These are phyloP conservation scores for Meandrina meandrites DNA, from an alignment of 92 coral and sea anemone genomes.

Conservation along the genomic window DNA sequence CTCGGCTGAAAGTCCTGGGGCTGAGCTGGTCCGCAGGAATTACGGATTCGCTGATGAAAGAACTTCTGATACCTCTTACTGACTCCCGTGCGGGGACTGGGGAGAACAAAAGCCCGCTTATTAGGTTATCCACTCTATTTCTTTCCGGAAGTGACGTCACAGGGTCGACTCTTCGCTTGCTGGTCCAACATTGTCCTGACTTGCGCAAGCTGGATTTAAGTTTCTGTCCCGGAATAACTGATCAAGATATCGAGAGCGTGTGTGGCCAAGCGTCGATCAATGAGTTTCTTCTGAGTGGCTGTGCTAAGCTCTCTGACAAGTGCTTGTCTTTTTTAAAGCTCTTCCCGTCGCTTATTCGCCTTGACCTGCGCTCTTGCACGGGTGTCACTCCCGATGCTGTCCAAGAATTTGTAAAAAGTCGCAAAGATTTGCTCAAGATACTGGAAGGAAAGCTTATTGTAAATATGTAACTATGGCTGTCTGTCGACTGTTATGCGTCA, in stretches of 20 bases:
- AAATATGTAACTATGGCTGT: slow-evolving; percentile 3
- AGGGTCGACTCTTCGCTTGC: slow-evolving; percentile 76
- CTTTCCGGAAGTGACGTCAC: slow-evolving; percentile 97
- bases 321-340: slow-evolving; percentile 75
- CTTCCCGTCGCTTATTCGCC: slow-evolving; percentile 63
- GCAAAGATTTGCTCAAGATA: slow-evolving; percentile 60
- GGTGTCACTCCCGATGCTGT: slow-evolving; percentile 68
- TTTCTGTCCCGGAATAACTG: slow-evolving; percentile 83
- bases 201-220: slow-evolving; percentile 86
- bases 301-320: slow-evolving; percentile 83
- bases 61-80: slow-evolving; percentile 78
- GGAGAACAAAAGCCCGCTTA: slow-evolving; percentile 83
- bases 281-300: slow-evolving; percentile 87
- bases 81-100: slow-evolving; percentile 85
- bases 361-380: slow-evolving; percentile 84
- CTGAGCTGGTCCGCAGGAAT: slow-evolving; percentile 96
- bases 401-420: slow-evolving; percentile 64
- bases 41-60: slow-evolving; percentile 84
- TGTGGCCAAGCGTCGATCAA: slow-evolving; percentile 65
- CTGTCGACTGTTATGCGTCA: not conserved
- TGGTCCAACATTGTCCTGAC: slow-evolving; percentile 79
- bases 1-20: slow-evolving; percentile 87
- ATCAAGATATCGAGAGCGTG: slow-evolving; percentile 82
- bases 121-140: slow-evolving; percentile 74
- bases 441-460: slow-evolving; percentile 77